These are phyloP conservation scores for Cephus nigrinus DNA, from an alignment of 2,888 invertebrate genomes.

Conservation along the genomic window DNA sequence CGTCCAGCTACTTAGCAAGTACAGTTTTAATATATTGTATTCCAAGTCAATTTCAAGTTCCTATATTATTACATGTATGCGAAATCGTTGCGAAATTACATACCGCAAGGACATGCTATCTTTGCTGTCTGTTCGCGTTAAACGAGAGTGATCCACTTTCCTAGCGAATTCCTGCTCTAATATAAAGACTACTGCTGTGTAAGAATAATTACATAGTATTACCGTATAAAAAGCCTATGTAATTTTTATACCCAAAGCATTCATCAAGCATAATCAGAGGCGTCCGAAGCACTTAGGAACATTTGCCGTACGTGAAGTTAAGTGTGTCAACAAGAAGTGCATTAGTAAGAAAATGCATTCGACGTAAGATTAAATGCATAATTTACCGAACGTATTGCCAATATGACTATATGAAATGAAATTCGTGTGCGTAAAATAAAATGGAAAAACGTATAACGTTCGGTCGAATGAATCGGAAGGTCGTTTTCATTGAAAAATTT, in stretches of 20 bases:
- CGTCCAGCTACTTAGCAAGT: not conserved
- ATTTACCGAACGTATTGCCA: not conserved
- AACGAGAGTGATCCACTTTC: not conserved
- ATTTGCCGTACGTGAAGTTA: not conserved
- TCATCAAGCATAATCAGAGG: not conserved
- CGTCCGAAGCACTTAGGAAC: not conserved
- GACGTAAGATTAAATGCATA: not conserved
- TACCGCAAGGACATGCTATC: not conserved
- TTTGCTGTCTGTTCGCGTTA: not conserved
- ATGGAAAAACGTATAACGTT: conserved; percentile 12
- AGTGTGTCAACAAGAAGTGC: not conserved
- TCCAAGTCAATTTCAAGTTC: not conserved
- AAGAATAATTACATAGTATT: not conserved
- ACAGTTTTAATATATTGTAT: not conserved
- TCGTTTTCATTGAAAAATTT: conserved; percentile 15
- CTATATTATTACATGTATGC: not conserved
- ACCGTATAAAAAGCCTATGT: not conserved
- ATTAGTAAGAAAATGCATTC: not conserved
- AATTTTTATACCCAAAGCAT: not conserved
- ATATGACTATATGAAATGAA: not conserved
- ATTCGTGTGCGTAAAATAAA: not conserved
- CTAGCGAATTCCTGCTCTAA: not conserved
- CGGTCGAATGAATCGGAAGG: conserved; percentile 27
- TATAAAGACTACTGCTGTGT: not conserved
- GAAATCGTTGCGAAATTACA: not conserved